Base-by-base conservation (phyloP, 2,797 vertebrate genomes). In the Garrulus glandarius region DNA sequence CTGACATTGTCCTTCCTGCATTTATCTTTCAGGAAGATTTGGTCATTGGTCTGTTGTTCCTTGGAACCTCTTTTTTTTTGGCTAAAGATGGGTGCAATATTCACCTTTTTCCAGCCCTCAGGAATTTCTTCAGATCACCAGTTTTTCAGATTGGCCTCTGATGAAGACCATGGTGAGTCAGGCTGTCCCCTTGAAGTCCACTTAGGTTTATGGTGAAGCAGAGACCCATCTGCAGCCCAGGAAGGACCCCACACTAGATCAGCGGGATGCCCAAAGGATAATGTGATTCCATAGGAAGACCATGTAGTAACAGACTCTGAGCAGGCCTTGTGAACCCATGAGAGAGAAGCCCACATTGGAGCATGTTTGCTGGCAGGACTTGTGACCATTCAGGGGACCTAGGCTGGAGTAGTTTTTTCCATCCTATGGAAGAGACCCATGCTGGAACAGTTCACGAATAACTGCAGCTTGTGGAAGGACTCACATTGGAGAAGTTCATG, bases 331-430 rank as follows among this genome's bases (percentile, higher is more conserved):
- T n/a, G 49, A 71, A n/a, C 8, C 29, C 4, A 9, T 29, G 13
- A 37, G 12, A 71, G 29, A 46, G 34, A 8, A 39, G 10, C 13
- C 29, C 23, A 63, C 34, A 39, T 34, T n/a, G 34, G 15, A 46
- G 13, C 15, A 23, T 19, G 10, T 39, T 46, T 55, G 6, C 23
- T 39, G 24, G 34, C 15, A 72, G 49, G 10, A n/a, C 5, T n/a
- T n/a, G 24, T 20, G 29, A 20, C 29, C 23, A 7, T 19, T 24
- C 23, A 63, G 57, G 29, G 10, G 10, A 46, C 4, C 10, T 20
- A 39, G 0, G 1, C 4, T n/a, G 34, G 49, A n/a, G 29, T 13
- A 55, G 4, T 5, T 72, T 23, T 34, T 72, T 55, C 41, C 34
- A 72, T 39, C 41, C 20, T 47, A 7, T 39, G 13, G 24, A 39